Evolutionary conservation across 2,797 vertebrate genomes (phyloP), one percentile per base, ranked within the genome.

Genomic region (Hemibagrus guttatus): DNA sequence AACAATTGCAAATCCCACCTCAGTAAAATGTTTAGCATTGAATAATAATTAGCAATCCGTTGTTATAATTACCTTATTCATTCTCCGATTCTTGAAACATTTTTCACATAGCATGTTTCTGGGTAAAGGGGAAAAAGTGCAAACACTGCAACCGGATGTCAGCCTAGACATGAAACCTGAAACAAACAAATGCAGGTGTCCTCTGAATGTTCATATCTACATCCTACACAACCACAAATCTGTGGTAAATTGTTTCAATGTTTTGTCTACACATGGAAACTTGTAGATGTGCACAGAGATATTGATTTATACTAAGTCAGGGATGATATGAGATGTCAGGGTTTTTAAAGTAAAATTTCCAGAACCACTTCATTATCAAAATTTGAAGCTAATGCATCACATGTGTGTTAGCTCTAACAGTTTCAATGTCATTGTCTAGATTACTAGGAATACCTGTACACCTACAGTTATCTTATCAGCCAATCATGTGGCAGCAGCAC

Each of bases 121-220:
- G 16, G 17, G 16, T 31, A n/a, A 63, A 66, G 11, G 28, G 2
- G 2, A 26, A 72, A 81, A 68, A 79, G 19, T 64, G 52, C 16
- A 61, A 61, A 74, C 17, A 16, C 72, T 83, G 63, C 81, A 61
- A 79, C 86, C 61, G 86, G 86, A 87, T 80, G 42, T 21, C 54
- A 63, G 17, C 26, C 26, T 39, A 54, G 19, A 84, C 4, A 56
- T 0, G 13, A 76, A 56, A 9, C 26, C 72, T 8, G 79, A 86
- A 63, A 78, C 1, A 16, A 54, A 64, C 4, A 69, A 35, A 59
- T 31, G 5, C 35, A 46, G 19, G 26, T 31, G 17, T 49, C 52
- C 6, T 59, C 23, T 74, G 21, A 83, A 83, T 56, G 68, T 35
- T 85, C 74, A 66, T 59, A 56, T 76, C n/a, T 13, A 8, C 63